Base-by-base conservation (phyloP, 2,113 vertebrate species). In the Felis catus region DNA sequence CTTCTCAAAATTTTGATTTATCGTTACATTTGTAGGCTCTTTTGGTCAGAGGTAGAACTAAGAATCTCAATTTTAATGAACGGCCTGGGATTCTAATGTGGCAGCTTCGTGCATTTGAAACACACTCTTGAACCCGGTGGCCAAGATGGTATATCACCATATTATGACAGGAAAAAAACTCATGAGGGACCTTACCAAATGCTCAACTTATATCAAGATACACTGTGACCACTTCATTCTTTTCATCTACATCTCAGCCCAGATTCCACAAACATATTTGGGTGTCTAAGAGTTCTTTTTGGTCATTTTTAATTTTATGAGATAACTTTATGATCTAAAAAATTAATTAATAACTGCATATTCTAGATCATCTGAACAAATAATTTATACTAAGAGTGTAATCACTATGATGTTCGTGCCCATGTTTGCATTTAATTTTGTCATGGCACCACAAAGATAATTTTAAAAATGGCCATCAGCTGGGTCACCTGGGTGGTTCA, bases 1-100 rank as follows among this genome's bases (percentile, higher is more conserved):
- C 21, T 71, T 33, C 58, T 89, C 94, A 87, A 97, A 68, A 53
- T 83, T 89, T 92, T 71, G 45, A 61, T 65, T 94, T 5, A 29
- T 96, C 36, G 18, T 84, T 31, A 33, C n/a, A 21, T 70, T 7
- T 19, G 3, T 45, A 45, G 39, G 27, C 93, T 91, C 70, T 63
- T 97, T 93, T 79, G n/a, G 5, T 85, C 79, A 48, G 21, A 89
- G 19, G 8, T 68, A 2, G 18, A 76, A 63, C 5, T 89, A 39
- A 83, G 3, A 81, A 73, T 58, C 18, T 89, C 61, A 71, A 1
- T 84, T 91, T 91, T 51, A 84, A 58, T 80, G 55, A 95, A 74
- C 0, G 41, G 27, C 2, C 41, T 31, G 63, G 5, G 25, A 76
- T 93, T 95, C 70, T 85, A 81, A 33, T 81, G 27, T 70, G 58